Evolutionary conservation across 2,113 vertebrate species (phyloP).

Genomic region (Manacus vitellinus): DNA sequence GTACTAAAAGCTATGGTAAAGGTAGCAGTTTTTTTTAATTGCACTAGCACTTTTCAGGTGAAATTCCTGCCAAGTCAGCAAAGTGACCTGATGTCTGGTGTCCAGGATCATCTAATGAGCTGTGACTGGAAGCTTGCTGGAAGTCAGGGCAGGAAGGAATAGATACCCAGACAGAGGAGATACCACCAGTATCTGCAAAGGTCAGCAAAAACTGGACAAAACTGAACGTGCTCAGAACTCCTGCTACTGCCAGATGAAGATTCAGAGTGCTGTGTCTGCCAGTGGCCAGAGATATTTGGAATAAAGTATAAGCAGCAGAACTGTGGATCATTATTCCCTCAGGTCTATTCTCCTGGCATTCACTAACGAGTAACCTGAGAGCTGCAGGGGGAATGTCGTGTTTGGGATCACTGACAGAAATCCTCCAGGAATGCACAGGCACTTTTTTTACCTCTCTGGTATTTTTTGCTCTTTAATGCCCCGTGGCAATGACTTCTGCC

Average conservation of each 20-base stretch:
- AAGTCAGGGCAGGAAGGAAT: not conserved
- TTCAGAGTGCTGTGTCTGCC: not conserved
- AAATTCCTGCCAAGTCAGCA: not conserved
- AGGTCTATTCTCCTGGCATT: not conserved
- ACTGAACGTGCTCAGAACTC: not conserved
- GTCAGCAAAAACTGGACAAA: not conserved
- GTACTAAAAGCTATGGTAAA: not conserved
- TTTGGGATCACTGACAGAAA: not conserved
- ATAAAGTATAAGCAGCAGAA: not conserved
- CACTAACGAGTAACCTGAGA: fast-evolving
- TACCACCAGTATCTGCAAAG: not conserved
- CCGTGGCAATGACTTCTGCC: not conserved
- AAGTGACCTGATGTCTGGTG: not conserved
- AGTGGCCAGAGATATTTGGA: not conserved
- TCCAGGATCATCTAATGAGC: not conserved
- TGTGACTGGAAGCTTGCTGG: not conserved
- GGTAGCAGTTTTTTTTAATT: not conserved
- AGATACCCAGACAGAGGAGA: not conserved
- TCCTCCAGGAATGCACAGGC: not conserved
- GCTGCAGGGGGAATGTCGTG: fast-evolving
- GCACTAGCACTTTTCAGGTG: not conserved
- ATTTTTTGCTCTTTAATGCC: not conserved
- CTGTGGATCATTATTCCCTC: not conserved
- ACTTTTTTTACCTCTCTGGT: not conserved
- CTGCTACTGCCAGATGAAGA: not conserved